Evolutionary conservation across 2,797 vertebrate species (phyloP).

Genomic region (Lepidocolaptes lacrymiger): DNA sequence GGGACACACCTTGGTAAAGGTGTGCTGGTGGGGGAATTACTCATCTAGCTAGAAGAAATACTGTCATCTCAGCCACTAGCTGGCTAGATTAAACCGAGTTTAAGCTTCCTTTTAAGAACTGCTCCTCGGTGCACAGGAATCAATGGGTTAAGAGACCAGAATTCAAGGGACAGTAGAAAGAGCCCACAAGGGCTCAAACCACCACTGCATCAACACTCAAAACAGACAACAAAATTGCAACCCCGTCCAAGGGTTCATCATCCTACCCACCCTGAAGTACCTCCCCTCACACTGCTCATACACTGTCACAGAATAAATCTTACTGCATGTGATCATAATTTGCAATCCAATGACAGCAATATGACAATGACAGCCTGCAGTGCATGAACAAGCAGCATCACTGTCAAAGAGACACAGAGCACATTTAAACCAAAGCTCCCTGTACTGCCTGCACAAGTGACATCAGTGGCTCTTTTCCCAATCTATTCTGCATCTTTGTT

Average conservation of each 20-base stretch:
- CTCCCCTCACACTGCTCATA: background rate
- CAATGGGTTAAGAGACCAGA: background rate
- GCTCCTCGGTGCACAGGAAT: background rate
- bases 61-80: background rate
- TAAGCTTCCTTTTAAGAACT: background rate
- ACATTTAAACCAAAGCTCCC: background rate
- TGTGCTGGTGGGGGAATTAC: background rate
- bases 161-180: background rate
- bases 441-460: background rate
- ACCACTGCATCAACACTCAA: background rate
- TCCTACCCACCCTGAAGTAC: background rate
- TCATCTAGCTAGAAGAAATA: background rate
- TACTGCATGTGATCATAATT: background rate
- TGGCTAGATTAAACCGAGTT: background rate
- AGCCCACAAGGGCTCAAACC: background rate
- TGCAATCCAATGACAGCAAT: background rate
- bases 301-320: background rate
- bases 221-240: background rate
- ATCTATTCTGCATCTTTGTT: background rate
- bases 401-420: background rate
- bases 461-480: background rate
- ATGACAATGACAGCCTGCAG: background rate
- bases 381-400: background rate
- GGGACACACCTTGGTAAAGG: background rate
- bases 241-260: background rate